Base-by-base conservation (phyloP, 2,113 vertebrate genomes). In the Salvelinus namaycush region DNA sequence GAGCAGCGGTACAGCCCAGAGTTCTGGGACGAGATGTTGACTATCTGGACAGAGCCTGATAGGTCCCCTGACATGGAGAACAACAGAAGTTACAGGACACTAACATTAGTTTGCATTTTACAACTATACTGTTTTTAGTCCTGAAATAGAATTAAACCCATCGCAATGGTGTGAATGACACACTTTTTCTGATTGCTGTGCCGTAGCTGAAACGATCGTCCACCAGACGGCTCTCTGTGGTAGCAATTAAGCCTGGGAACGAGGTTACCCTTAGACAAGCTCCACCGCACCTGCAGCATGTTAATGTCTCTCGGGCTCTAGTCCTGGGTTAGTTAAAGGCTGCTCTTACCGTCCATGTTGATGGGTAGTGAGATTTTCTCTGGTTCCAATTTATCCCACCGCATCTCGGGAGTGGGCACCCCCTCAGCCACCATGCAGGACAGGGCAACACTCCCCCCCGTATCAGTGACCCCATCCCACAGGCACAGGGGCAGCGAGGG, bases 1-100 rank as follows among this genome's bases (percentile, higher is more conserved):
- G 93, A 91, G 90, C 94, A 96, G 74, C 93, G 93, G 57, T 95
- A 95, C 51, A 94, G 77, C 4, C 94, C 94, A 0, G 94, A 93
- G 5, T 88, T 91, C 77, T 90, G 87, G 22, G 88, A 83, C 0
- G 94, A 93, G 62, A 94, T 72, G 12, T 95, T 95, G 67, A 67
- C 75, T 2, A 95, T 92, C 9, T 89, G 87, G 64, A 92, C 90
- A 0, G 86, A 89, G 65, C 90, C 89, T 0, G 82, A 90, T 26
- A 84, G 60, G 16, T 87, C 84, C 1, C 83, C 93, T 94, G 79
- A 48, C 22, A 1, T 16, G 76, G 14, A 66, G 13, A 62, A 8
- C 73, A 3, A 54, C 49, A 24, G 18, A 60, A 27, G 31, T 57
- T 66, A 79, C 27, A 59, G 26, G 69, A 20, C 16, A 22, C 51